Conservation (phyloP, 2,113 vertebrate genomes). For the Brienomyrus longianalis region DNA sequence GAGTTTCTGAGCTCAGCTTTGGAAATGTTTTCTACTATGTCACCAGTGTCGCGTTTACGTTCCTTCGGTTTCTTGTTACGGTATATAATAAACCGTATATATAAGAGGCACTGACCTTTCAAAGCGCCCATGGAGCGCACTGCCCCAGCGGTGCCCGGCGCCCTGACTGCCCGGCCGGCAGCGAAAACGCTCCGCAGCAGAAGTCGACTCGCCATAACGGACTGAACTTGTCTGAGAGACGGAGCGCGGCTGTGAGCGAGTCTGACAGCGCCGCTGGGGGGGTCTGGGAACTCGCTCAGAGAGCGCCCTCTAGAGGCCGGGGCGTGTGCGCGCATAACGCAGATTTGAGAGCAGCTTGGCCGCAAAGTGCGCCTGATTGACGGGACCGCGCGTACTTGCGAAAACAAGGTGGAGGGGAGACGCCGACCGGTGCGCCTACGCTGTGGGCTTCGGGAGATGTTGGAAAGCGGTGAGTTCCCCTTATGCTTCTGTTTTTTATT, state of each 20-base stretch:
- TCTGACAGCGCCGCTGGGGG: background rate
- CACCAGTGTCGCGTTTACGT: background rate
- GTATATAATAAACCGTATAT: background rate
- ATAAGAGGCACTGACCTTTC: constrained; percentile 30
- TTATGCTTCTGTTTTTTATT: background rate
- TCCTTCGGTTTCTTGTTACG: background rate
- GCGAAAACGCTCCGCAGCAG: constrained; percentile 37
- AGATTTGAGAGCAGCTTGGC: background rate
- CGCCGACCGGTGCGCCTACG: background rate
- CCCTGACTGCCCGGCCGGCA: constrained; percentile 26
- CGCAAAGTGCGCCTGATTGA: background rate
- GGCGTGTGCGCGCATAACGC: background rate
- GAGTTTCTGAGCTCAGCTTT: background rate
- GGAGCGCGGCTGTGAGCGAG: background rate
- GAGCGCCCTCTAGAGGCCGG: background rate
- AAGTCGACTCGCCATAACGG: constrained; percentile 47
- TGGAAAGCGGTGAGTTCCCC: background rate
- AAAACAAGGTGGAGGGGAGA: background rate
- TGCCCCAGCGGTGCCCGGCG: background rate
- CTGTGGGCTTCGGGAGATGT: background rate
- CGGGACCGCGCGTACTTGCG: background rate
- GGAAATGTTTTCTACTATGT: background rate
- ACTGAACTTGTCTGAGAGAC: background rate
- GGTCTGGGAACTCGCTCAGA: background rate
- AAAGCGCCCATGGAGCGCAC: constrained; percentile 34